Evolutionary conservation across 2,888 invertebrate species (phyloP).

Genomic region (Hydropsyche betteni): DNA sequence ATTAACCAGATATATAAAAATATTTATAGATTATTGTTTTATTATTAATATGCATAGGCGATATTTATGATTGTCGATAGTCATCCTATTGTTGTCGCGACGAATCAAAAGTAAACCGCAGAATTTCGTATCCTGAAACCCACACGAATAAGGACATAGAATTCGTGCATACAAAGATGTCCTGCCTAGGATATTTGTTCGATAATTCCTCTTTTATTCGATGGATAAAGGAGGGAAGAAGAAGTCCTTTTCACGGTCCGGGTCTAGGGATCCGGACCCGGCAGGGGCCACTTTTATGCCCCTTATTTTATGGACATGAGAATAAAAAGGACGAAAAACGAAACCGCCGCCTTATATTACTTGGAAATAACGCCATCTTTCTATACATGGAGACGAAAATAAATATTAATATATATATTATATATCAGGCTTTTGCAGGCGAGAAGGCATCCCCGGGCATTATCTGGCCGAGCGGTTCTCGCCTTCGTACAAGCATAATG

Average conservation of each 20-base stretch:
- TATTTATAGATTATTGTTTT: too few species aligned
- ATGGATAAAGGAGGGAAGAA: not conserved
- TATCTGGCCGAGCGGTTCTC: conserved; percentile 13
- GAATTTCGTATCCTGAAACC: too few species aligned
- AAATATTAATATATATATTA: too few species aligned
- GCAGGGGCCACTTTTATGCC: conserved; percentile 14
- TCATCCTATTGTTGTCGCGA: too few species aligned
- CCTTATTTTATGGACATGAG: conserved; percentile 16
- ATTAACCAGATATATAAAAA: not conserved
- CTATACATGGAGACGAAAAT: not conserved
- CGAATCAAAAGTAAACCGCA: too few species aligned
- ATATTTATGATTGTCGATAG: too few species aligned
- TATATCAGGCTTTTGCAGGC: not conserved
- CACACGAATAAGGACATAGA: too few species aligned
- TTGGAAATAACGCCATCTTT: conserved; percentile 20
- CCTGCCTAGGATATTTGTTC: conserved; percentile 10
- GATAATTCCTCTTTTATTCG: conserved; percentile 26
- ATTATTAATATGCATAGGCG: too few species aligned
- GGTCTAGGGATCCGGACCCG: not conserved
- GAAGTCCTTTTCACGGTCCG: conserved; percentile 17
- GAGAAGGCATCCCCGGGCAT: conserved; percentile 24
- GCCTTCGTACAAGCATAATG: not conserved
- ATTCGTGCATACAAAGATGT: not conserved
- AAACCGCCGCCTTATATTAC: conserved; percentile 18
- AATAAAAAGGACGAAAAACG: conserved; percentile 24